phyloP scores from a whole-genome alignment of 2,113 vertebrate species.

The Antechinus flavipes region DNA sequence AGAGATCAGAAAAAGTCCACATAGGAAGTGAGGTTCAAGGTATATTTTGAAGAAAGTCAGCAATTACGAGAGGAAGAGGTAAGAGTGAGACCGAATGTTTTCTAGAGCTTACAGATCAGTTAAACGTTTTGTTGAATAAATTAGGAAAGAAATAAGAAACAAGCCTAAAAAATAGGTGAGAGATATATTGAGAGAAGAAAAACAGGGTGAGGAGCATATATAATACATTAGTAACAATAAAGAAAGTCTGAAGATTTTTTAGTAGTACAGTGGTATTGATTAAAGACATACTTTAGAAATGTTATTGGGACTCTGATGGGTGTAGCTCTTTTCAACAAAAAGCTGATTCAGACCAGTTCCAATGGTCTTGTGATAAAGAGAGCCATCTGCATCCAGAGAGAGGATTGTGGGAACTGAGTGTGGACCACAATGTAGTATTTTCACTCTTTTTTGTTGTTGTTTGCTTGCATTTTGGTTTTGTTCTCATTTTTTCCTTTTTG shows the following conservation, averaged over 20 bases:
- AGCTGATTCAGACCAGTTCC: too few species aligned
- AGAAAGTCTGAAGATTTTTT: neutral
- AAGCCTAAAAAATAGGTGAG: neutral
- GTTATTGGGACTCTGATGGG: neutral
- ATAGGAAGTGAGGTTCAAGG: neutral
- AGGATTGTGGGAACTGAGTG: too few species aligned
- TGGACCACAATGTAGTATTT: too few species aligned
- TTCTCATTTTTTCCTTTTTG: too few species aligned
- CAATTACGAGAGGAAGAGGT: neutral
- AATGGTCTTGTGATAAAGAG: too few species aligned
- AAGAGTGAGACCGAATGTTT: neutral
- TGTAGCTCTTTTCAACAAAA: too few species aligned
- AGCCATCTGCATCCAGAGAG: too few species aligned
- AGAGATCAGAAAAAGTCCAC: neutral
- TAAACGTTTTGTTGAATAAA: neutral
- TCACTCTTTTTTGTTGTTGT: too few species aligned
- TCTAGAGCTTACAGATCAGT: neutral
- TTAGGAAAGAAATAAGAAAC: neutral
- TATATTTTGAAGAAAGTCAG: neutral
- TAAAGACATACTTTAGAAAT: neutral
- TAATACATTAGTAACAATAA: neutral
- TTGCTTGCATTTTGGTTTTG: too few species aligned
- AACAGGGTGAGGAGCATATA: neutral
- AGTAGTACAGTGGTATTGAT: neutral
- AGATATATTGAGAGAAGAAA: neutral